Evolutionary conservation across 2,113 vertebrate species (phyloP).

Genomic region (Xenus cinereus): DNA sequence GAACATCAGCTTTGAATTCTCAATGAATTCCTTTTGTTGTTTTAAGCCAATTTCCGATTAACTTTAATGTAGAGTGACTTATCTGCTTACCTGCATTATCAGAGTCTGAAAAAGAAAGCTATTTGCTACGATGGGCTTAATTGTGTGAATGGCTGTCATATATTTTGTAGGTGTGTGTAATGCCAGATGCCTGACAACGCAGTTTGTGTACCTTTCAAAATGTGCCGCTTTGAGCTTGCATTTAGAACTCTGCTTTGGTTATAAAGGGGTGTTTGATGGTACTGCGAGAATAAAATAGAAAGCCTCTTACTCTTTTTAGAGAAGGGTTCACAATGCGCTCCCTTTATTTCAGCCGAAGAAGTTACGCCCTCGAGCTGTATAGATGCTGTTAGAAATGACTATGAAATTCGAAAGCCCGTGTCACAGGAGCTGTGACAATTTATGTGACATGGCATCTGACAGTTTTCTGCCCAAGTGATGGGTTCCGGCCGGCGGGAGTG

Average conservation of each 20-base stretch:
- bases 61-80: neutral
- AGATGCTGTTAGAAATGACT: neutral
- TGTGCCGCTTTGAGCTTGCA: neutral
- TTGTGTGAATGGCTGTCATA: neutral
- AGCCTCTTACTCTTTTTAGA: neutral
- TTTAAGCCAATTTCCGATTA: slow-evolving; percentile 4
- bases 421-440: slow-evolving; percentile 10
- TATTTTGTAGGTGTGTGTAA: neutral
- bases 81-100: neutral
- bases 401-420: neutral
- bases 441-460: slow-evolving; percentile 9
- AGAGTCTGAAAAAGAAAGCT: neutral
- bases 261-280: neutral
- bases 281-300: neutral
- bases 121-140: neutral
- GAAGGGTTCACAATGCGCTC: neutral
- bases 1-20: neutral
- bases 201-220: neutral
- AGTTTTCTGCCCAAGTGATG: neutral
- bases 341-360: neutral
- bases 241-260: neutral
- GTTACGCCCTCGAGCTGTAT: neutral
- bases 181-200: neutral
- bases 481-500: neutral
- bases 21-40: neutral